Percentiles rank a stretch among this genome's conserved stretches.
phyloP scores from a whole-genome alignment of 92 coral and sea anemone genomes.

The Epizoanthus fatuus region DNA sequence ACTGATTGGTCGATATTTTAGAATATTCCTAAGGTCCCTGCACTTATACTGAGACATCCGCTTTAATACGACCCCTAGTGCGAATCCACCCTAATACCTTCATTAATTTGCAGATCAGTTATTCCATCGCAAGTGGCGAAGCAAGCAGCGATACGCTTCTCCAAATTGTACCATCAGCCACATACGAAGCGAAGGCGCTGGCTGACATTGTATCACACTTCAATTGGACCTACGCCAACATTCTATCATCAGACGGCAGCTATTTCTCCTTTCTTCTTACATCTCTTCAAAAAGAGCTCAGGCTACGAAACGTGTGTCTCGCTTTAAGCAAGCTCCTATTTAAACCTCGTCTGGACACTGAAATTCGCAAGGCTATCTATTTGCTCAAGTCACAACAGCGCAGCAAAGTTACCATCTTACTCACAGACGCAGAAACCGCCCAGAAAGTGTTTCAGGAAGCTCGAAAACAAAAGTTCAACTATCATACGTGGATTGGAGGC shows the following conservation, averaged over 20 bases:
- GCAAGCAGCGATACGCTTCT: slow-evolving; percentile 61
- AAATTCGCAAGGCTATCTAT: slow-evolving; percentile 44
- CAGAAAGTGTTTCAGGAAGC: slow-evolving; percentile 72
- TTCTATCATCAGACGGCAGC: slow-evolving; percentile 69
- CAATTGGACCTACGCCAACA: slow-evolving; percentile 83
- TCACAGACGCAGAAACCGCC: slow-evolving; percentile 64
- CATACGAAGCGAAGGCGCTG: slow-evolving; percentile 71
- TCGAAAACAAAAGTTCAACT: slow-evolving; percentile 68
- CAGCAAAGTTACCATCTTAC: slow-evolving; percentile 68
- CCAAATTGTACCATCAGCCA: slow-evolving; percentile 74
- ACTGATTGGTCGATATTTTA: too few species aligned
- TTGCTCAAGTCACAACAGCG: slow-evolving; percentile 38
- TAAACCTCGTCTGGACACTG: background rate
- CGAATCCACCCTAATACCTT: too few species aligned
- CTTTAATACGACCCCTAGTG: too few species aligned
- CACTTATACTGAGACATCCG: too few species aligned
- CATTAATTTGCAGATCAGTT: slow-evolving; percentile 48
- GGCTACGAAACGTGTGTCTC: slow-evolving; percentile 69
- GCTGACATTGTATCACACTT: slow-evolving; percentile 62
- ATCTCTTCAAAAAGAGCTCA: slow-evolving; percentile 69
- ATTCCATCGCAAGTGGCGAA: slow-evolving; percentile 56
- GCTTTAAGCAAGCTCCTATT: slow-evolving; percentile 53
- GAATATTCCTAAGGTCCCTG: too few species aligned
- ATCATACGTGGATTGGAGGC: slow-evolving; percentile 84
- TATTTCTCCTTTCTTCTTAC: slow-evolving; percentile 57